phyloP scores from a whole-genome alignment of 2,888 invertebrate genomes.

The Tryphoninae sp. region DNA sequence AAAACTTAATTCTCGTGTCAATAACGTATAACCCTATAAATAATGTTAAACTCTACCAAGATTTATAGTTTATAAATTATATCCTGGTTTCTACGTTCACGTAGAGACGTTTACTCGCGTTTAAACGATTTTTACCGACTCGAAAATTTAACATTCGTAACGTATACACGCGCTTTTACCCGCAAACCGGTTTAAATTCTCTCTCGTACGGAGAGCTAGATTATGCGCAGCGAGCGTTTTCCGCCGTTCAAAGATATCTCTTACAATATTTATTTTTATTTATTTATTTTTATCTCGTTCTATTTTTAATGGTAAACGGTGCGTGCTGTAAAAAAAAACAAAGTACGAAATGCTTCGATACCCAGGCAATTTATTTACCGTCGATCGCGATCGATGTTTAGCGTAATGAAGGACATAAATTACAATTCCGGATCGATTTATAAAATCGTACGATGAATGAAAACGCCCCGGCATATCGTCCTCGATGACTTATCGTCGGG shows the following conservation, averaged over 20 bases:
- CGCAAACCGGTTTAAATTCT: conserved; percentile 50
- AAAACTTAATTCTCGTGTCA: too few species aligned
- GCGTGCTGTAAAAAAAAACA: conserved; percentile 37
- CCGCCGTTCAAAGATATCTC: conserved; percentile 37
- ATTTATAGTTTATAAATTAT: background rate
- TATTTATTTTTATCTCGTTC: background rate
- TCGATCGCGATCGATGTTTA: conserved; percentile 50
- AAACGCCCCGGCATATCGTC: conserved; percentile 3
- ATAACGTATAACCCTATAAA: too few species aligned
- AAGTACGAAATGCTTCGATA: conserved; percentile 9
- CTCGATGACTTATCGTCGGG: conserved; percentile 32
- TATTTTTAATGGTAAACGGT: conserved; percentile 50
- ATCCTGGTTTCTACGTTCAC: background rate
- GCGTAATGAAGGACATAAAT: conserved; percentile 59
- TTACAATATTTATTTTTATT: too few species aligned
- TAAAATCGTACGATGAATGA: conserved; percentile 24
- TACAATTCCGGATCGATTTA: conserved; percentile 36
- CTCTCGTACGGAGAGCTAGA: conserved; percentile 18
- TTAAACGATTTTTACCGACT: conserved; percentile 42
- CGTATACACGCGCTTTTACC: conserved; percentile 3
- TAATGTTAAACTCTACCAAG: conserved; percentile 37
- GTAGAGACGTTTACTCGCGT: conserved; percentile 23
- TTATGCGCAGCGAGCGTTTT: conserved; percentile 7
- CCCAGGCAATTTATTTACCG: conserved; percentile 49
- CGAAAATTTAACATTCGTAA: conserved; percentile 41